Percentiles rank a stretch among this genome's conserved stretches.
Conservation (phyloP, 2,113 vertebrate species). For the Melanerpes formicivorus region DNA sequence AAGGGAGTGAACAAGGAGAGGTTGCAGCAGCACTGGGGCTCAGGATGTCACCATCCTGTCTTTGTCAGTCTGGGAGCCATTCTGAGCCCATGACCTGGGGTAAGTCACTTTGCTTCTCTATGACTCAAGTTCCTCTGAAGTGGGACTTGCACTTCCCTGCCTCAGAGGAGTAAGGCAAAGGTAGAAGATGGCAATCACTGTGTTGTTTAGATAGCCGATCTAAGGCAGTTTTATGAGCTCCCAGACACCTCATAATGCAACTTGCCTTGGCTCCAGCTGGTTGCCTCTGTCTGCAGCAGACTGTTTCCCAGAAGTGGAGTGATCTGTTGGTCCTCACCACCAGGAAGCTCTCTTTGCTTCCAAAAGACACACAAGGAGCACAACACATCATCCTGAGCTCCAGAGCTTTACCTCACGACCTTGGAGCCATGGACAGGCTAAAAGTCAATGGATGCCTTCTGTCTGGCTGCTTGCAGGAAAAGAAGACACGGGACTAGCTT, state of each 20-base stretch:
- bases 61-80: neutral
- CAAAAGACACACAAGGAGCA: neutral
- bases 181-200: neutral
- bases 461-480: accelerated
- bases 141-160: neutral
- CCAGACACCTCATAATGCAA: neutral
- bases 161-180: neutral
- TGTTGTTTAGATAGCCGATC: neutral
- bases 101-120: neutral
- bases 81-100: neutral
- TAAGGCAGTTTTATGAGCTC: neutral
- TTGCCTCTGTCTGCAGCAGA: neutral
- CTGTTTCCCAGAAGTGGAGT: neutral
- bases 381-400: accelerated
- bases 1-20: neutral
- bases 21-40: neutral
- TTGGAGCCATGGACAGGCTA: accelerated
- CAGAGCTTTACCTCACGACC: accelerated
- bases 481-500: neutral
- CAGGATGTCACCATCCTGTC: neutral
- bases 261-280: neutral
- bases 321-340: neutral
- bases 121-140: neutral
- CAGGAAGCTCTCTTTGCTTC: neutral
- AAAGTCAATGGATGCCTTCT: accelerated